These are phyloP conservation scores for Limnephilus auricula DNA, from an alignment of 2,888 invertebrate species.

Conservation along the genomic window DNA sequence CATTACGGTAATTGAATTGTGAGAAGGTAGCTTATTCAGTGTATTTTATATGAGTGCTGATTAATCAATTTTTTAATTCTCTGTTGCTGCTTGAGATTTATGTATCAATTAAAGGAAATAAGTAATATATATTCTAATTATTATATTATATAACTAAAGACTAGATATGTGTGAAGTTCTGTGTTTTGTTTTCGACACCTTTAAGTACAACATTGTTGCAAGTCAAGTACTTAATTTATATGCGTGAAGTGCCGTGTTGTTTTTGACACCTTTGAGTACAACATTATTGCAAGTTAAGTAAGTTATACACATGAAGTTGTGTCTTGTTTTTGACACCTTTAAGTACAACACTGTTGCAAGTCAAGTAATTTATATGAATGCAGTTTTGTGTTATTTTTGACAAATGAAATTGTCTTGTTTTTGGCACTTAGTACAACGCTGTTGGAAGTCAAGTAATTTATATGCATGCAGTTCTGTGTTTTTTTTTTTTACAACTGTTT, in stretches of 20 bases:
- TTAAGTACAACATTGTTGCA: conserved; percentile 10
- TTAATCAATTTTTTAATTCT: neutral
- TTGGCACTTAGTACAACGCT: neutral
- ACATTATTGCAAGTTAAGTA: neutral
- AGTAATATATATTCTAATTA: conserved; percentile 6
- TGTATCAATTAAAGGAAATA: conserved; percentile 7
- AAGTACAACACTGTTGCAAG: neutral
- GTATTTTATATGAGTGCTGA: neutral
- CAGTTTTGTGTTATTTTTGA: neutral
- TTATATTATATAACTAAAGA: neutral
- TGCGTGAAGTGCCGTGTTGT: neutral
- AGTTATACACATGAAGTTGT: neutral
- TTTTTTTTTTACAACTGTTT: neutral
- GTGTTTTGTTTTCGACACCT: conserved; percentile 9
- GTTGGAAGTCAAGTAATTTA: neutral
- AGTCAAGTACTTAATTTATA: neutral
- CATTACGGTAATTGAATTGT: neutral
- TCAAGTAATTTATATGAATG: neutral
- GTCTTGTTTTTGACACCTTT: neutral
- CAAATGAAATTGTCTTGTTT: neutral
- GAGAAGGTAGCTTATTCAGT: neutral
- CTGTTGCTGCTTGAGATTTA: neutral
- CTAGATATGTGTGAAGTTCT: neutral
- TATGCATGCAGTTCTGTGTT: neutral
- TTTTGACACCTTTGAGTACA: neutral